Percentiles rank a stretch among this genome's conserved stretches.
Evolutionary conservation across 2,797 vertebrate species (phyloP).

Genomic region (Acipenser oxyrinchus): DNA sequence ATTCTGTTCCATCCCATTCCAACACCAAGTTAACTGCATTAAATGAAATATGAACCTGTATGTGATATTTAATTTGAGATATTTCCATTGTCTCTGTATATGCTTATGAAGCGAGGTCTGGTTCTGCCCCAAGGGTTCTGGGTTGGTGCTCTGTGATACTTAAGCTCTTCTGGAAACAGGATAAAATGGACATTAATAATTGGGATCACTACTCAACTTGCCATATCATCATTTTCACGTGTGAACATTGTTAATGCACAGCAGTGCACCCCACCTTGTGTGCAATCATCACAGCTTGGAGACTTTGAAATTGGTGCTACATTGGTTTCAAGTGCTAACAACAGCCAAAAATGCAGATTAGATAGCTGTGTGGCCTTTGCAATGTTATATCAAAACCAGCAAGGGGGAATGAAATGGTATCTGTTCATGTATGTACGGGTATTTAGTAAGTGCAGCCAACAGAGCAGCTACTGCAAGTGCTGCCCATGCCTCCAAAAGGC

Average conservation of each 20-base stretch:
- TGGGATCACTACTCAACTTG: conserved; percentile 30
- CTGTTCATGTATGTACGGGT: not conserved
- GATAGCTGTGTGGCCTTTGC: not conserved
- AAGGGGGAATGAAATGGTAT: not conserved
- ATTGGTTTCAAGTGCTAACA: conserved; percentile 6
- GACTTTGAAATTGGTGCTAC: conserved; percentile 50
- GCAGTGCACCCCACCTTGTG: conserved; percentile 18
- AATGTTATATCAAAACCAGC: not conserved
- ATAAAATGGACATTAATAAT: conserved; percentile 29
- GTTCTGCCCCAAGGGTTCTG: conserved; percentile 16
- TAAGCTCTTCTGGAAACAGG: conserved; percentile 11
- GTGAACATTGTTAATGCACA: conserved; percentile 14
- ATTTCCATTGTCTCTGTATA: too few relatives aligned
- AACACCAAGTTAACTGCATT: too few relatives aligned
- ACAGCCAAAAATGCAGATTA: not conserved
- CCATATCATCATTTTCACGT: conserved; percentile 35
- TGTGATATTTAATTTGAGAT: too few relatives aligned
- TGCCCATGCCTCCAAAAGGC: conserved; percentile 42
- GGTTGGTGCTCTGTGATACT: conserved; percentile 16
- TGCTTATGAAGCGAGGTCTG: not conserved
- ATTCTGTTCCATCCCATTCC: too few relatives aligned
- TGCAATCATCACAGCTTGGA: conserved; percentile 30
- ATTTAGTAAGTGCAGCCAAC: not conserved
- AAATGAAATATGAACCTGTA: too few relatives aligned
- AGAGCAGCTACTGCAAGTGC: conserved; percentile 51